Evolutionary conservation across 2,113 vertebrate genomes (phyloP).

Genomic region (Atractosteus spatula): DNA sequence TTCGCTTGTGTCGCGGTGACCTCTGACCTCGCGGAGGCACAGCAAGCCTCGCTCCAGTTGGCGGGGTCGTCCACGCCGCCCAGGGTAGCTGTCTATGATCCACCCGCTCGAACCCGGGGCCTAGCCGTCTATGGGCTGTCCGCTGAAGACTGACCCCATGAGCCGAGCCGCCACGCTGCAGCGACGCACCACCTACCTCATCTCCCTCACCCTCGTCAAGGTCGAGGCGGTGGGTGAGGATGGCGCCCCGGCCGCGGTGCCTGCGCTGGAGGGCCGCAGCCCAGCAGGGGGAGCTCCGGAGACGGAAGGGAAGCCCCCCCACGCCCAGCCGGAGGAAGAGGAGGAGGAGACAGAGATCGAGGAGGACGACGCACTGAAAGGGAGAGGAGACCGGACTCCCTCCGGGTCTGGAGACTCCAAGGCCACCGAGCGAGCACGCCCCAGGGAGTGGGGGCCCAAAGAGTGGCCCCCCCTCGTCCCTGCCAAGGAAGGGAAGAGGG

Average conservation of each 20-base stretch:
- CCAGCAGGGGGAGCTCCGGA: slow-evolving; percentile 41
- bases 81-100: no score
- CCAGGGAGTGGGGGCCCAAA: no score
- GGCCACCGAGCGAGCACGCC: no score
- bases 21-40: no score
- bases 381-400: slow-evolving; percentile 20
- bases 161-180: slow-evolving; percentile 78
- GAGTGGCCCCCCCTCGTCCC: no score
- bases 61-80: no score
- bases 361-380: slow-evolving; percentile 22
- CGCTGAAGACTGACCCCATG: slow-evolving; percentile 68
- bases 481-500: no score
- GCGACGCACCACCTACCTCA: slow-evolving; percentile 91
- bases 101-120: slow-evolving; percentile 4
- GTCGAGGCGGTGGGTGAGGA: slow-evolving; percentile 76
- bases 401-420: no score
- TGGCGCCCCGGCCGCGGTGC: slow-evolving; percentile 33
- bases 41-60: no score
- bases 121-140: slow-evolving; percentile 48
- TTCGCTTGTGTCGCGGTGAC: no score
- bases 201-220: slow-evolving; percentile 92
- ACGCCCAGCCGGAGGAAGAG: slow-evolving; percentile 35
- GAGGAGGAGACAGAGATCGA: slow-evolving; percentile 18
- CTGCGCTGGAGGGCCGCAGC: slow-evolving; percentile 35
- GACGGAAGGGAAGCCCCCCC: slow-evolving; percentile 12